Evolutionary conservation across 2,888 invertebrate genomes (phyloP).

Genomic region (Lucinisca nassula): DNA sequence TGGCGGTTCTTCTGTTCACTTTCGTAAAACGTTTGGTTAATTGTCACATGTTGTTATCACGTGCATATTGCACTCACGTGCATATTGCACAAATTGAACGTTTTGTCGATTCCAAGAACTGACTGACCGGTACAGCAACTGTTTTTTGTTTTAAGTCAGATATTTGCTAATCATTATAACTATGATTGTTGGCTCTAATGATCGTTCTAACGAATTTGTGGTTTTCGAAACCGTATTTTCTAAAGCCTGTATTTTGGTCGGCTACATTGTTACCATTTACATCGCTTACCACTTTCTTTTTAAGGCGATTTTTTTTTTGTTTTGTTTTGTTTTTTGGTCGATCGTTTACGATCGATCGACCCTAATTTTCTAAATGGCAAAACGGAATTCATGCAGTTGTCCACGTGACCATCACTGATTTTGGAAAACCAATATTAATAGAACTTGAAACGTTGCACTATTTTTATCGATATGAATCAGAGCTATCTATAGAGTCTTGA

Average conservation of each 20-base stretch:
- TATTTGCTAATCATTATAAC: conserved; percentile 39
- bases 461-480: no score
- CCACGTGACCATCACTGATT: no score
- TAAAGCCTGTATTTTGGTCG: conserved; percentile 8
- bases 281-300: not conserved
- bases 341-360: no score
- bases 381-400: no score
- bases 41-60: no score
- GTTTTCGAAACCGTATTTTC: conserved; percentile 36
- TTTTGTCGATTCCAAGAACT: conserved; percentile 56
- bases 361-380: no score
- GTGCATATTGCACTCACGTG: conserved; percentile 53
- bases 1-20: conserved; percentile 20
- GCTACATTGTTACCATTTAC: conserved; percentile 25
- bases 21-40: conserved; percentile 18
- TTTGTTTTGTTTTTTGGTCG: no score
- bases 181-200: not conserved
- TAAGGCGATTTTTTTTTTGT: not conserved
- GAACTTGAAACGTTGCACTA: no score
- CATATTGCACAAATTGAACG: conserved; percentile 58
- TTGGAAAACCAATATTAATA: no score
- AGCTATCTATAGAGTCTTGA: no score
- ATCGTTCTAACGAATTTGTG: conserved; percentile 9
- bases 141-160: conserved; percentile 1
- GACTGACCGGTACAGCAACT: conserved; percentile 48